phyloP scores from a whole-genome alignment of 1,140 invertebrate genomes.

The Orchesella cincta region DNA sequence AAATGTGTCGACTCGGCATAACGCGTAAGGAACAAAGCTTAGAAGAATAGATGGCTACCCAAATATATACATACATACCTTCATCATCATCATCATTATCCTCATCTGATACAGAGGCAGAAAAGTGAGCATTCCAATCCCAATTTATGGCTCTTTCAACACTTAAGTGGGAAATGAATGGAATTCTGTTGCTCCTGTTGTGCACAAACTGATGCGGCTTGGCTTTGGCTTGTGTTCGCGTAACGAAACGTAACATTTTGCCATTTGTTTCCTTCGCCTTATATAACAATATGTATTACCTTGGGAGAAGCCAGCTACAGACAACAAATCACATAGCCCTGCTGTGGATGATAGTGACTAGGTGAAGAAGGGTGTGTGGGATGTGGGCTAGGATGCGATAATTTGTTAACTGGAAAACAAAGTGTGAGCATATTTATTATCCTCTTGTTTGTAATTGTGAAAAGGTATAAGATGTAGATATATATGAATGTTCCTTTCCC shows the following conservation, averaged over 20 bases:
- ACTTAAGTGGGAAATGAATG: conserved; percentile 20
- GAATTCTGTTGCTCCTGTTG: conserved; percentile 5
- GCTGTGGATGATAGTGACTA: conserved; percentile 3
- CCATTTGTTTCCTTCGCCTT: background rate
- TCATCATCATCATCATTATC: background rate
- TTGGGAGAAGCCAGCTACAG: background rate
- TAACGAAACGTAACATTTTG: too few relatives aligned
- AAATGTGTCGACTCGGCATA: too few relatives aligned
- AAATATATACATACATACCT: too few relatives aligned
- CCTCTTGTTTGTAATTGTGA: background rate
- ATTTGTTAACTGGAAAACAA: conserved; percentile 10
- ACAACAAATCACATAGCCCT: conserved; percentile 1
- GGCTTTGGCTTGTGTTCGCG: background rate
- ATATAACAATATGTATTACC: background rate
- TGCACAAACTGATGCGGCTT: conserved; percentile 12
- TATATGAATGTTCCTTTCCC: background rate
- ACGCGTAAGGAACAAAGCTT: too few relatives aligned
- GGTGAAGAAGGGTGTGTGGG: background rate
- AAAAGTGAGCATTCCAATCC: conserved; percentile 1
- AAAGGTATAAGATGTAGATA: background rate
- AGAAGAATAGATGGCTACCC: too few relatives aligned
- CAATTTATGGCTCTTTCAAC: conserved; percentile 18
- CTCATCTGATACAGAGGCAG: background rate
- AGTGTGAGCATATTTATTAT: background rate
- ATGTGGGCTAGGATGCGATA: background rate